Percentiles rank a stretch among this genome's conserved stretches.
Evolutionary conservation across 1,140 invertebrate genomes (phyloP).

Genomic region (Drosophila repletoides): DNA sequence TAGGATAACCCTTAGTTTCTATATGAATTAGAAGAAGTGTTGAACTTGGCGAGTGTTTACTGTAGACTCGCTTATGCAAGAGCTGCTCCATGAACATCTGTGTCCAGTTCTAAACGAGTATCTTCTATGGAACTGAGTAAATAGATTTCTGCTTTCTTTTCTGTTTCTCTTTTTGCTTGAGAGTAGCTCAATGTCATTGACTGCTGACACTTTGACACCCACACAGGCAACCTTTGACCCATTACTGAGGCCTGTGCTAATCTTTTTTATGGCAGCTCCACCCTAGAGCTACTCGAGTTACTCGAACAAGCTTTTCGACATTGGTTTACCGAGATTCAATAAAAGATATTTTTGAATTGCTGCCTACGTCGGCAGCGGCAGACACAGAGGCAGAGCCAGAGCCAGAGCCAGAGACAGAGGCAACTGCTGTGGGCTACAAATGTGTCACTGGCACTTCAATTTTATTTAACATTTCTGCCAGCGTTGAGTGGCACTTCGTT

Average conservation of each 20-base stretch:
- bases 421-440: conserved; percentile 20
- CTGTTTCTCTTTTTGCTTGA: background rate
- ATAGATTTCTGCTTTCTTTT: too few relatives aligned
- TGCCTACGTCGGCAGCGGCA: conserved; percentile 8
- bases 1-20: too few relatives aligned
- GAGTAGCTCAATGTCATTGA: conserved; percentile 49
- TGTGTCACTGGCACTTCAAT: conserved; percentile 54
- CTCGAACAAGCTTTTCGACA: conserved; percentile 29
- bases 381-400: background rate
- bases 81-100: too few relatives aligned
- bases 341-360: conserved; percentile 61
- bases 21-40: too few relatives aligned
- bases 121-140: conserved; percentile 1
- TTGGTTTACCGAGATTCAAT: conserved; percentile 68
- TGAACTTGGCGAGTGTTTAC: too few relatives aligned
- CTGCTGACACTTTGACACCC: conserved; percentile 37
- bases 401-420: too few relatives aligned
- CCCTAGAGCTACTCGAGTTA: conserved; percentile 4
- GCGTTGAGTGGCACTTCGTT: conserved; percentile 67
- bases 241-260: conserved; percentile 56
- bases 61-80: too few relatives aligned
- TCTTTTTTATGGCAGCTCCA: conserved; percentile 55
- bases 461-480: conserved; percentile 68
- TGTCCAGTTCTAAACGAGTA: background rate
- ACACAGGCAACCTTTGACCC: conserved; percentile 67